Evolutionary conservation across 2,797 vertebrate genomes (phyloP), one percentile per base, ranked within the genome.

Genomic region (Nyctalus aviator): DNA sequence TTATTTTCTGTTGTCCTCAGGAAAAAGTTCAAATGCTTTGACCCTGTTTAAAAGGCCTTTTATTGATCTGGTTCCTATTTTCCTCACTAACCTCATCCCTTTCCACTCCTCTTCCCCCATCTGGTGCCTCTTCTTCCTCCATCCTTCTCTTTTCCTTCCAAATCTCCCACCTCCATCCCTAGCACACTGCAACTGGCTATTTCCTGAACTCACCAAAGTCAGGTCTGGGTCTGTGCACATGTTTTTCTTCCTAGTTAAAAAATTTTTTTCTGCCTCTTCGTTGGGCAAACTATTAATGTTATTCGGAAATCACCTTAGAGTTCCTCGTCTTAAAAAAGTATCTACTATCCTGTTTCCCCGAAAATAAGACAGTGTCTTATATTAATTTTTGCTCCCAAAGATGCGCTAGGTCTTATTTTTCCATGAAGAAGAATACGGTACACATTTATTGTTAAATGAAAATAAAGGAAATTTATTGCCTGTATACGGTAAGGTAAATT

Each of bases 231-330:
- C 27, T 84, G 83, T 76, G 32, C 14, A 83, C 1, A 37, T 76
- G 25, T 17, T 81, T 90, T 87, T 64, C 66, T 72, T 86, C 37
- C 46, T 85, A 62, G 83, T 79, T 69, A 84, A 69, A 73, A 84
- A 85, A 30, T 59, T 59, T 73, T 86, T 89, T 48, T 14, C 35
- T 68, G 9, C 10, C 53, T 84, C 35, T 84, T 81, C 30, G 35
- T 59, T 46, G n/a, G 69, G 10, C 9, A 91, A 32, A 82, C 32
- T 84, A 23, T 25, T 83, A 59, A 32, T 81, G 21, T 84, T 71
- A 84, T 88, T 88, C 35, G 89, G 55, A 79, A 83, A 89, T 69
- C 57, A 78, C 11, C 25, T 85, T 77, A 41, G 41, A 69, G n/a
- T 37, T 77, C 62, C 41, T 12, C 20, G 77, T 71, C 41, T 93